Evolutionary conservation across 2,888 invertebrate species (phyloP), one percentile per base, ranked within the genome.

Genomic region (Zonitis immaculata): DNA sequence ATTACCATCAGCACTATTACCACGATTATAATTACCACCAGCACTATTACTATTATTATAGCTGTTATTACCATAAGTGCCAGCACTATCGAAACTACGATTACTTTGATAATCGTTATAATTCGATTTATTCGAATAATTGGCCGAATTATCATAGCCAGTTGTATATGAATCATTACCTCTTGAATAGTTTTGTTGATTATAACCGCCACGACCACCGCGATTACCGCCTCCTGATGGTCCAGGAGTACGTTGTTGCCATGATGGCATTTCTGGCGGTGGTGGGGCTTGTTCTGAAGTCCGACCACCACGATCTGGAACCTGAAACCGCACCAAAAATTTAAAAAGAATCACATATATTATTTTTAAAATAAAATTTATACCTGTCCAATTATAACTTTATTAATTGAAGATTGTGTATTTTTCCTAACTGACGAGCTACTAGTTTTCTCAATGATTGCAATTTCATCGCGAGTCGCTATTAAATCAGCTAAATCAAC

Each of bases 181-280:
- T 53, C 52, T 42, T 3, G 54, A 57, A 47, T 56, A 58, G 49
- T 59, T 58, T 18, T 30, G 39, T 7, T 51, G 47, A 43, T 51
- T 42, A 30, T 67, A 59, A n/a, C 70, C 68, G 22, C 69, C 65
- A 11, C 70, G 63, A 6, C 72, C 68, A 61, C 79, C 72, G 42
- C 77, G 77, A 30, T 76, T 69, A 30, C 79, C 77, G 32, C 81
- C 75, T 16, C 74, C 74, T 27, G 71, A 68, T 8, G 80, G 77
- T 27, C 79, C 80, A 27, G 79, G 66, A 0, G 79, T 77, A 30
- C 83, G 78, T 67, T 92, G 90, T 68, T 88, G 86, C 92, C 96
- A 97, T 0, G 93, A 87, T 0, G 97, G 97, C 95, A 97, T 96
- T 78, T 97, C 97, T 0, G 95, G 95, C 0, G 95, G 94, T 0